Evolutionary conservation across 2,888 invertebrate species (phyloP), one percentile per base, ranked within the genome.

Genomic region (Chloroclysta siterata): DNA sequence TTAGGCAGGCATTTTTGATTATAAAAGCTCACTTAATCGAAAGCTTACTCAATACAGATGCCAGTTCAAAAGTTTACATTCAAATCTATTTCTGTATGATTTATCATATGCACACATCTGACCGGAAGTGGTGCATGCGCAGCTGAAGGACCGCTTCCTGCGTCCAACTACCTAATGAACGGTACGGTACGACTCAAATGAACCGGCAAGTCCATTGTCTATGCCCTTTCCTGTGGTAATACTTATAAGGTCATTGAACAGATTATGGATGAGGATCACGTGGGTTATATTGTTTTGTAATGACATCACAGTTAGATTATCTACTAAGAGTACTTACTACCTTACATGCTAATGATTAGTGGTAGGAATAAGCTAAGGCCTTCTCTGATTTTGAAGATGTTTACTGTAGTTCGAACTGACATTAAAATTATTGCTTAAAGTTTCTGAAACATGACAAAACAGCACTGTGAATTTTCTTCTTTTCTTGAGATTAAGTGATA

Each of bases 111-210:
- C 85, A 85, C 82, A 87, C 84, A 81, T 84, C 76, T 84, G 86
- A 88, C 89, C 88, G 90, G 90, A 90, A 88, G 83, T 73, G 76
- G 83, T 79, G 82, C 78, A 79, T 78, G 81, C 81, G 82, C 85
- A 80, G 78, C 80, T 79, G 84, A 81, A 81, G 80, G 79, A 78
- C 76, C 76, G 74, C 79, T 85, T 89, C 89, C 89, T 85, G 75
- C 82, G 78, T 81, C 84, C 84, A 83, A 87, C 79, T 79, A 76
- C 78, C 78, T 77, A 76, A 79, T 81, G 41, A 81, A 78, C 78
- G 39, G 70, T 44, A 53, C 54, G 39, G 36, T 53, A 36, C 60
- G 79, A 83, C 83, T 75, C 80, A 85, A 89, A 88, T 90, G 88
- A 84, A 85, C 80, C 88, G 88, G 81, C 82, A 83, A 87, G 69